These are phyloP conservation scores for Arenaria interpres DNA, from an alignment of 2,113 vertebrate genomes.

Conservation along the genomic window DNA sequence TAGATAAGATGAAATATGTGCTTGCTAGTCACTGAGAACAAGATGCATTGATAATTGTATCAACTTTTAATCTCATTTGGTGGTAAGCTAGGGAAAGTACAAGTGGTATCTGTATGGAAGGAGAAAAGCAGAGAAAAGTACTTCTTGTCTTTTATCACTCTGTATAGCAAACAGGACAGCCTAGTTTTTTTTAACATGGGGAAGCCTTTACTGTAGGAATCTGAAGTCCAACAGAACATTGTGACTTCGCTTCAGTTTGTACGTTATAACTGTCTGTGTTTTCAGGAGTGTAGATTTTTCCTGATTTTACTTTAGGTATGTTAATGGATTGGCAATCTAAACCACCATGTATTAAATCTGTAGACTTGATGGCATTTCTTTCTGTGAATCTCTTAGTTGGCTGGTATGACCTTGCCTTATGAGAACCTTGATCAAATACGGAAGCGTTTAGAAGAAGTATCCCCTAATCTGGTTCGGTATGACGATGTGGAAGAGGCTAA, in stretches of 20 bases:
- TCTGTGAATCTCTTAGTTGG: constrained; percentile 77
- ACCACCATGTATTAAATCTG: not conserved
- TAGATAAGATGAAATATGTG: not conserved
- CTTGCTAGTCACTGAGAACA: not conserved
- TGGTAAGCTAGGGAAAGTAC: not conserved
- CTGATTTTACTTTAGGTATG: not conserved
- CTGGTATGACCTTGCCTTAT: constrained; percentile 90
- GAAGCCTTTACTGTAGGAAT: not conserved
- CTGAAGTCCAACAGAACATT: not conserved
- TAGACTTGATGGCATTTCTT: not conserved
- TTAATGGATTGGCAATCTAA: not conserved
- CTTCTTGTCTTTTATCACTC: not conserved
- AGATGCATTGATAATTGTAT: not conserved
- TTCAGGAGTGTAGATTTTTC: not conserved
- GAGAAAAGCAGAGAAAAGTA: not conserved
- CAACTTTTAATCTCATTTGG: not conserved
- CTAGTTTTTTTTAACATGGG: not conserved
- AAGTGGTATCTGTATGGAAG: not conserved
- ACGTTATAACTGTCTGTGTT: not conserved
- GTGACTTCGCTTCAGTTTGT: not conserved
- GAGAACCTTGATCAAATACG: constrained; percentile 87
- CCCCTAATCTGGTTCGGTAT: constrained; percentile 92
- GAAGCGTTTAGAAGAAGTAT: constrained; percentile 87
- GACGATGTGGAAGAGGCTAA: constrained; percentile 94
- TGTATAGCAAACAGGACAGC: not conserved